These are phyloP conservation scores for Eupsilia transversa DNA, from an alignment of 2,888 invertebrate genomes.

Conservation along the genomic window DNA sequence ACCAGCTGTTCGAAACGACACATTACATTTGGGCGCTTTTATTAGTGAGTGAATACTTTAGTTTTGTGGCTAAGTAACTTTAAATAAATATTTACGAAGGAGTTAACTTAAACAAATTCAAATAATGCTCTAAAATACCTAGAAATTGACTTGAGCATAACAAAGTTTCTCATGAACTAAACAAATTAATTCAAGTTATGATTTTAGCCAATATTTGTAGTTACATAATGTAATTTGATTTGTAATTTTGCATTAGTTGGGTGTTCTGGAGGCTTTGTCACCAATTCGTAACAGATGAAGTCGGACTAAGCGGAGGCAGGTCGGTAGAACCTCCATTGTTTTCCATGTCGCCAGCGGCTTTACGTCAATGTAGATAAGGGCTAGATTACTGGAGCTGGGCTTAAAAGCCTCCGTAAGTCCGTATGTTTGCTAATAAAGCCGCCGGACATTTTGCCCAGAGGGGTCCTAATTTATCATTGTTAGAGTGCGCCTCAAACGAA, in stretches of 20 bases:
- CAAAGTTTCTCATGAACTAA: slow-evolving; percentile 43
- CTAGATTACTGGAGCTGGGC: slow-evolving; percentile 73
- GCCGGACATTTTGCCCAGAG: slow-evolving; percentile 81
- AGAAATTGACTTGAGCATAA: slow-evolving; percentile 48
- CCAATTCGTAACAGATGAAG: slow-evolving; percentile 74
- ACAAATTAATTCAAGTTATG: slow-evolving; percentile 60
- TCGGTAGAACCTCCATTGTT: slow-evolving; percentile 59
- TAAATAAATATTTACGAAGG: slow-evolving; percentile 21
- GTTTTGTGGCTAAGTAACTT: slow-evolving; percentile 16
- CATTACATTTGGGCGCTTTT: slow-evolving; percentile 6
- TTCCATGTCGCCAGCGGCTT: slow-evolving; percentile 69
- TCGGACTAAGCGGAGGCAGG: slow-evolving; percentile 69
- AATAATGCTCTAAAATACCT: slow-evolving; percentile 38
- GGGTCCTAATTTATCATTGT: slow-evolving; percentile 87
- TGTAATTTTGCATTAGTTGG: slow-evolving; percentile 67
- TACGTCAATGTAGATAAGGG: slow-evolving; percentile 76
- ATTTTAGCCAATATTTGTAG: slow-evolving; percentile 66
- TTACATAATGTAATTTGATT: slow-evolving; percentile 66
- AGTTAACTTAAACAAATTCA: slow-evolving; percentile 30
- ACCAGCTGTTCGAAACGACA: slow-evolving; percentile 19
- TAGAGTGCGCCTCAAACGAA: slow-evolving; percentile 83
- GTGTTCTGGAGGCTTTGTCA: slow-evolving; percentile 63
- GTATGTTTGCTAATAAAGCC: slow-evolving; percentile 85
- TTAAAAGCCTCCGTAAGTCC: slow-evolving; percentile 80
- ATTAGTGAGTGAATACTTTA: slow-evolving; percentile 8